Percentiles rank a stretch among this genome's conserved stretches.
phyloP scores from a whole-genome alignment of 2,797 vertebrate species.

The Florisuga fusca region DNA sequence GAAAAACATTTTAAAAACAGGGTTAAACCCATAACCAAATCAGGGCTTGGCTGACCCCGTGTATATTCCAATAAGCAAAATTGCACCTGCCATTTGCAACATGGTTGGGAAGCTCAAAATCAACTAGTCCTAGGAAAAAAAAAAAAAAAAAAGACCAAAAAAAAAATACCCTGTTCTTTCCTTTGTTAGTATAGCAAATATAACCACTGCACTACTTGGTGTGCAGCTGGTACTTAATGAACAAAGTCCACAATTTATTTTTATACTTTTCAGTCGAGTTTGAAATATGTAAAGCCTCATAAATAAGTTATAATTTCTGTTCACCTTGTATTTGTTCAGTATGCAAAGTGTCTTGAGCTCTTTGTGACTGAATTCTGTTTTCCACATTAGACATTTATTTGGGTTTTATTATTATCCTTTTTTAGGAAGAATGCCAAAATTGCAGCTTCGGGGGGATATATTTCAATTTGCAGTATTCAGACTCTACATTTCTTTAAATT shows the following conservation, averaged over 20 bases:
- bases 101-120: constrained; percentile 73
- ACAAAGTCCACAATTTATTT: constrained; percentile 83
- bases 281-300: constrained; percentile 78
- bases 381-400: constrained; percentile 33
- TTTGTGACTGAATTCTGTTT: constrained; percentile 74
- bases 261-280: constrained; percentile 83
- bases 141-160: not conserved
- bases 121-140: constrained; percentile 59
- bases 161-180: constrained; percentile 52
- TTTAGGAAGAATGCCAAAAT: constrained; percentile 79
- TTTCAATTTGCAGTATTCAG: constrained; percentile 83
- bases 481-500: constrained; percentile 60
- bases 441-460: constrained; percentile 74
- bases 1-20: constrained; percentile 68
- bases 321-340: constrained; percentile 77
- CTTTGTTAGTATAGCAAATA: constrained; percentile 69
- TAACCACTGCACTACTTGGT: constrained; percentile 48
- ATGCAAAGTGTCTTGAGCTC: constrained; percentile 73
- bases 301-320: constrained; percentile 78
- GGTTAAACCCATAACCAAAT: constrained; percentile 73
- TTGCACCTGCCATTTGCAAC: constrained; percentile 16
- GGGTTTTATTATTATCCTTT: not conserved
- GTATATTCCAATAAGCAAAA: constrained; percentile 45
- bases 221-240: constrained; percentile 70
- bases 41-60: constrained; percentile 74